These are phyloP conservation scores for Isurus oxyrinchus DNA, from an alignment of 2,113 vertebrate species.

Conservation along the genomic window DNA sequence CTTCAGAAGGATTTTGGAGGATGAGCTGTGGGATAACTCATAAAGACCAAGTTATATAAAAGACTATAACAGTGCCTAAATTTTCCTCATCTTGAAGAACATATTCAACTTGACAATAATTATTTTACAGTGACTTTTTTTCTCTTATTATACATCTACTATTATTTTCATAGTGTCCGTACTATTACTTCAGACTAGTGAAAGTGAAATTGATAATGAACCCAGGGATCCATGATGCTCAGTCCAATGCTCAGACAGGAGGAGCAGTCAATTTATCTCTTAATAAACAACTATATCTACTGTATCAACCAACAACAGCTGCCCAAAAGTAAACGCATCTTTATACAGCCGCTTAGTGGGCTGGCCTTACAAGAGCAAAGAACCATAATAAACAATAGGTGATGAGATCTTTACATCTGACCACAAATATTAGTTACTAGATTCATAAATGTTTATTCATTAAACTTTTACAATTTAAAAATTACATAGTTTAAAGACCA, in stretches of 20 bases:
- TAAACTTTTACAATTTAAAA: neutral
- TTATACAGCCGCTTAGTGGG: too few relatives aligned
- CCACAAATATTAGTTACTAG: neutral
- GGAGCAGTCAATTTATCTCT: neutral
- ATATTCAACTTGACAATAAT: neutral
- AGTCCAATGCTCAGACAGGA: neutral
- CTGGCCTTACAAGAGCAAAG: too few relatives aligned
- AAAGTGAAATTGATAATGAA: neutral
- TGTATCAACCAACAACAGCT: neutral
- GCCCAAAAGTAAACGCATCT: neutral
- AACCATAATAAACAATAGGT: too few relatives aligned
- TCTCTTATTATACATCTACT: neutral
- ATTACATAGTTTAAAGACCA: neutral
- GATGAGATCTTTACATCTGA: neutral
- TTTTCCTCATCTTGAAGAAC: neutral
- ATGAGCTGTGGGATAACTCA: neutral
- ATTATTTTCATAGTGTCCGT: neutral
- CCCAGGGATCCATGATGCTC: neutral
- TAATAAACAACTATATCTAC: too few relatives aligned
- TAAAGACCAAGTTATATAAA: neutral
- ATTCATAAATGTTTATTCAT: neutral
- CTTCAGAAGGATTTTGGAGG: neutral
- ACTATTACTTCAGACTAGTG: neutral
- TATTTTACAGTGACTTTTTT: neutral
- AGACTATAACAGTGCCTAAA: neutral